Conservation (phyloP, 2,888 invertebrate genomes). For the Cataglyphis albicans region DNA sequence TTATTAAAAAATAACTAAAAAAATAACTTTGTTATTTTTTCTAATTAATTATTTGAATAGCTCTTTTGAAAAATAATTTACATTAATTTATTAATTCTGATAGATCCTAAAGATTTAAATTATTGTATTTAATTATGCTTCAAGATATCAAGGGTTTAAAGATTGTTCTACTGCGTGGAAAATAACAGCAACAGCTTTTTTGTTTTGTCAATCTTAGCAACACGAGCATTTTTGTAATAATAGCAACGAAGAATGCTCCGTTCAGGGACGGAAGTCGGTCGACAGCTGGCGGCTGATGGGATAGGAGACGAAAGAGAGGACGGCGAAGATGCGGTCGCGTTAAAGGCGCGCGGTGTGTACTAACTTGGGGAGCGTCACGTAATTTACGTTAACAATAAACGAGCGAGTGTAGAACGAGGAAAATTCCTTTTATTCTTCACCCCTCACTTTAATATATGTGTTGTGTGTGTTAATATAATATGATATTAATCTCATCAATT, state of each 20-base stretch:
- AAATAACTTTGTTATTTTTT: neutral
- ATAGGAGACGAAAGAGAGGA: slow-evolving; percentile 18
- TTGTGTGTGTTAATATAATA: slow-evolving; percentile 8
- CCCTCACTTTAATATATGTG: slow-evolving; percentile 20
- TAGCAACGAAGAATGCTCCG: slow-evolving; percentile 57
- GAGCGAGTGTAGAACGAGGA: slow-evolving; percentile 1
- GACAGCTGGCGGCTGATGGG: slow-evolving; percentile 72
- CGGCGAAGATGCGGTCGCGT: slow-evolving; percentile 45
- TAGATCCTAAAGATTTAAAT: neutral
- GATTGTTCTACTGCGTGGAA: slow-evolving; percentile 18
- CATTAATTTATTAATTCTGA: neutral
- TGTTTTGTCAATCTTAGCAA: slow-evolving; percentile 37
- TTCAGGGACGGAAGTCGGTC: slow-evolving; percentile 71
- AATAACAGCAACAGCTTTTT: slow-evolving; percentile 30
- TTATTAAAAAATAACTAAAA: neutral
- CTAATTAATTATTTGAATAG: slow-evolving; percentile 7
- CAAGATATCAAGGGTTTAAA: too few species aligned
- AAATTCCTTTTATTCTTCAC: slow-evolving; percentile 31
- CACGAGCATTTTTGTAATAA: slow-evolving; percentile 67
- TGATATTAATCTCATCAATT: slow-evolving; percentile 24
- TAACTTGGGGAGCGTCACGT: slow-evolving; percentile 58
- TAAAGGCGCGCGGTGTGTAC: slow-evolving; percentile 48
- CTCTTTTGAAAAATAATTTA: too few species aligned
- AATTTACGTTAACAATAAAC: slow-evolving; percentile 68
- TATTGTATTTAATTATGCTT: neutral